Base-by-base conservation (phyloP, 2,113 vertebrate genomes). In the Entelurus aequoreus region DNA sequence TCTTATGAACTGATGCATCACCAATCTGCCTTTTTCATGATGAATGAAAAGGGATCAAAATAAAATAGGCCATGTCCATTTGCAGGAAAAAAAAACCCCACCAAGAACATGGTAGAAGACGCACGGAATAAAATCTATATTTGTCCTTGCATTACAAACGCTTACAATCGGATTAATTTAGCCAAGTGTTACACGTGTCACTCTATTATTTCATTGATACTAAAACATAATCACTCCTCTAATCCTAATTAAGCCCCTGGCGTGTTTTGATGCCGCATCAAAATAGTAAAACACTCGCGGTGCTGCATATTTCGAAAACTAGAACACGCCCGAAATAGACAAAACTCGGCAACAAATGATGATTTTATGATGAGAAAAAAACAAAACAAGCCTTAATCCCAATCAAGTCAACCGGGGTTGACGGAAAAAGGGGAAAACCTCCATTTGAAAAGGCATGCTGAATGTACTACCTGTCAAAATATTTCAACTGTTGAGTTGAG, bases 151-250 rank as follows among this genome's bases (percentile, higher is more conserved):
- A 63, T 83, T 71, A 62, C 67, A 76, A 81, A 79, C 71, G 72
- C 74, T 78, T 71, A 78, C 72, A 76, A 63, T 52, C 1, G 62
- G 78, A 86, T 86, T 84, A 82, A 75, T 35, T 65, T 40, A 62
- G 62, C 66, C 83, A 72, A 80, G 82, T 72, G 75, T 81, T 77
- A 80, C 83, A 83, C 77, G 71, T 79, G 82, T 81, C 69, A 78
- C 62, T 63, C 66, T 61, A 79, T 81, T 79, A 74, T 65, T 79
- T 62, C 70, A 36, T 48, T 72, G 52, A 82, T 59, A 81, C 72
- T 76, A 71, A 82, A 82, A 80, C 67, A 75, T 74, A 79, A 83
- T 81, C 64, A 65, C 73, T 66, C 15, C 51, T 53, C 54, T 79
- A 81, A 80, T 84, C 78, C 80, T 80, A 72, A 82, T 74, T 80